Evolutionary conservation across 35 echinoderm and acorn worm species (phyloP).

Genomic region (Lytechinus variegatus): DNA sequence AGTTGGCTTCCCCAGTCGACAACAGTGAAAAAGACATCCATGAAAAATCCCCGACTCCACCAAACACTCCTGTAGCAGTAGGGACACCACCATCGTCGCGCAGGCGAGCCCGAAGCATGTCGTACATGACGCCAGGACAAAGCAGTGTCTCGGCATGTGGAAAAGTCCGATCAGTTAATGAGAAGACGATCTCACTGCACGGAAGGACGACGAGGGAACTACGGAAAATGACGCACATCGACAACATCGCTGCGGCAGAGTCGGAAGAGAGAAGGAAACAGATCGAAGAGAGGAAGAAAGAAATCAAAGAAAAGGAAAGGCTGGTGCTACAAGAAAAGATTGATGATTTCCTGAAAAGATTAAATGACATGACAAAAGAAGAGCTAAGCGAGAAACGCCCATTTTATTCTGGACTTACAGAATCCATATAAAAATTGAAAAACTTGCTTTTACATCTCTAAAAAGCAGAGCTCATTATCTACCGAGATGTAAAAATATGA

Average conservation of each 20-base stretch:
- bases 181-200: slow-evolving; percentile 26
- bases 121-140: background rate
- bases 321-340: background rate
- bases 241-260: background rate
- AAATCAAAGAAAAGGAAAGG: background rate
- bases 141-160: background rate
- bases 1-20: background rate
- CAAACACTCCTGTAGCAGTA: background rate
- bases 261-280: background rate
- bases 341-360: background rate
- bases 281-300: background rate
- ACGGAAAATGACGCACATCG: background rate
- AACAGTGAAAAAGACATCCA: background rate
- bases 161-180: slow-evolving; percentile 25
- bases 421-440: background rate
- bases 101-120: background rate
- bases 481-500: too few species aligned
- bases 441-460: too few species aligned
- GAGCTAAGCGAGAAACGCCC: background rate
- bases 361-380: slow-evolving; percentile 16
- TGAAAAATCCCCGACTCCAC: background rate
- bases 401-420: background rate
- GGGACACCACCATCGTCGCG: slow-evolving; percentile 26
- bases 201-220: slow-evolving; percentile 16
- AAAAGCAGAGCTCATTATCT: too few species aligned